A percentile compares a stretch with the other conserved stretches of the same genome.
Evolutionary conservation across 2,888 invertebrate species (phyloP).

Genomic region (Busseola fusca): DNA sequence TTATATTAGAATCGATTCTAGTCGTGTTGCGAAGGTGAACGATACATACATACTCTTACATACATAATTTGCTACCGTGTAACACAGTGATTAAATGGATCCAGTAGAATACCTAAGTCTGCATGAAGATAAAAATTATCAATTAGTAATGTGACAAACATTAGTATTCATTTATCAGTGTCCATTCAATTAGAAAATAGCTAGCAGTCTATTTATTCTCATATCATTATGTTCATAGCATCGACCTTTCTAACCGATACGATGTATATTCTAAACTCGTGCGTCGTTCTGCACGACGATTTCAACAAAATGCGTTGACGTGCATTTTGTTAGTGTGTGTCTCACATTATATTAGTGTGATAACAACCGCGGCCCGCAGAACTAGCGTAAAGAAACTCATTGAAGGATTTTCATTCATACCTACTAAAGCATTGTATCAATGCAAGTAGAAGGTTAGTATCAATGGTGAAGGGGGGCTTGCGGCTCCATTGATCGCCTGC

Average conservation of each 20-base stretch:
- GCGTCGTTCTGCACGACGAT: slow-evolving; percentile 50
- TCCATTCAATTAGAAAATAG: slow-evolving; percentile 58
- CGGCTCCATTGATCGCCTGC: slow-evolving; percentile 82
- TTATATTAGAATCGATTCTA: slow-evolving; percentile 54
- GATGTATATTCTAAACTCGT: slow-evolving; percentile 49
- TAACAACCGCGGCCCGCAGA: slow-evolving; percentile 49
- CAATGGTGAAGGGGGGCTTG: slow-evolving; percentile 70
- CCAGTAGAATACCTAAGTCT: slow-evolving; percentile 41
- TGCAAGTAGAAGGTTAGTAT: slow-evolving; percentile 69
- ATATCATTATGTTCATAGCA: slow-evolving; percentile 52
- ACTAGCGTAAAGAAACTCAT: slow-evolving; percentile 59
- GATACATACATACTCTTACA: slow-evolving; percentile 43
- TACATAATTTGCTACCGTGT: slow-evolving; percentile 44
- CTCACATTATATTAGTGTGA: slow-evolving; percentile 42
- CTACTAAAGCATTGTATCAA: slow-evolving; percentile 71
- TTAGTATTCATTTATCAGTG: slow-evolving; percentile 56
- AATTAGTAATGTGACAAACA: slow-evolving; percentile 53
- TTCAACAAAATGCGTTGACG: slow-evolving; percentile 48
- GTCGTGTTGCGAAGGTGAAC: slow-evolving; percentile 46
- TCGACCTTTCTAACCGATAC: slow-evolving; percentile 54
- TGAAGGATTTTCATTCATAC: slow-evolving; percentile 73
- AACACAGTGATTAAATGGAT: slow-evolving; percentile 41
- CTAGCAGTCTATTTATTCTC: slow-evolving; percentile 56
- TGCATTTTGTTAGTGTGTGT: slow-evolving; percentile 41
- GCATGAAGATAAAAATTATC: slow-evolving; percentile 54